phyloP scores from a whole-genome alignment of 2,888 invertebrate species.

The Chymomyza procnemis region DNA sequence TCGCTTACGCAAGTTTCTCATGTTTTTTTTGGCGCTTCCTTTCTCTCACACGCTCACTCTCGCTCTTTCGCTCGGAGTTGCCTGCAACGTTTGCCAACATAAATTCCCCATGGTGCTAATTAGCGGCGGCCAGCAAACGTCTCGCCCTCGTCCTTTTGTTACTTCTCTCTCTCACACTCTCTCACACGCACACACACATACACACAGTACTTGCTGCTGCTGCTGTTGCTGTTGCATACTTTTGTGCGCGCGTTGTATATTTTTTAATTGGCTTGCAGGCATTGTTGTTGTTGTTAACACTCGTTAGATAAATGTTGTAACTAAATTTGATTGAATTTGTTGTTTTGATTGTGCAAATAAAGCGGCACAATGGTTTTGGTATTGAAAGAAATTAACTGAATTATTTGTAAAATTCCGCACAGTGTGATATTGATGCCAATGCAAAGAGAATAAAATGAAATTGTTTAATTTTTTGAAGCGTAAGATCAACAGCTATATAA shows the following conservation, averaged over 20 bases:
- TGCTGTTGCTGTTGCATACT: conserved; percentile 43
- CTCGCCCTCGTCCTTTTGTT: conserved; percentile 6
- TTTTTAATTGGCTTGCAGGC: conserved; percentile 58
- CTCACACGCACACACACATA: too few species aligned
- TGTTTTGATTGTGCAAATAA: conserved; percentile 15
- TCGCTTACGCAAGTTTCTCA: conserved; percentile 51
- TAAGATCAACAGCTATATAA: not conserved
- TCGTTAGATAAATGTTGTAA: conserved; percentile 47
- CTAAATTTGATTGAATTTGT: conserved; percentile 49
- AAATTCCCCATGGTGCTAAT: conserved; percentile 79
- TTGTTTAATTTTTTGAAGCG: not conserved
- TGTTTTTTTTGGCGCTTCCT: too few species aligned
- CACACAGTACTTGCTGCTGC: conserved; percentile 31
- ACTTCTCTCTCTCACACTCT: too few species aligned
- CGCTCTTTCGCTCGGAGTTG: not conserved
- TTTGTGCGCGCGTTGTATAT: conserved; percentile 57
- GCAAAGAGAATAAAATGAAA: too few species aligned
- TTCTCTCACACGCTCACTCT: too few species aligned
- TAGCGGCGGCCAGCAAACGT: conserved; percentile 71
- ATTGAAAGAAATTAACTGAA: not conserved
- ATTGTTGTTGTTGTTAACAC: conserved; percentile 25
- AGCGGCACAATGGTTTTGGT: not conserved
- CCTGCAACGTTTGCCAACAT: conserved; percentile 27
- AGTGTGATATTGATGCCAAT: not conserved
- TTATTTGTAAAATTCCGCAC: not conserved